Conservation (phyloP, 1,140 invertebrate species). For the Olivierus martensii region DNA sequence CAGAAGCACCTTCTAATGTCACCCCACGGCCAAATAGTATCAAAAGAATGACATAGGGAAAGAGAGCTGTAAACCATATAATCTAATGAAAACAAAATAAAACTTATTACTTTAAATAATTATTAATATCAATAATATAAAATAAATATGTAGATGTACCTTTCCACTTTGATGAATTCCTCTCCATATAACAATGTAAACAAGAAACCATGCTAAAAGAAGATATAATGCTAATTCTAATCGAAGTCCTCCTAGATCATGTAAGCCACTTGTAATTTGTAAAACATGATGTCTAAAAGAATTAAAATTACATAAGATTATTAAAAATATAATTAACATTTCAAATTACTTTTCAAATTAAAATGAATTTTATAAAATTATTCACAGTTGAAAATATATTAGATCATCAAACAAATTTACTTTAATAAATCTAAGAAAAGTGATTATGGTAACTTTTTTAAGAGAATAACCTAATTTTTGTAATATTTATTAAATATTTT, state of each 20-base stretch:
- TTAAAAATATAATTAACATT: too few relatives aligned
- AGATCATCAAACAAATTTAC: too few relatives aligned
- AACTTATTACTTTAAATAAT: background rate
- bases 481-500: too few relatives aligned
- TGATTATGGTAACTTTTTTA: too few relatives aligned
- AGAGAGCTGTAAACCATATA: conserved; percentile 73
- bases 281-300: conserved; percentile 28
- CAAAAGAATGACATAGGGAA: conserved; percentile 59
- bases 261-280: conserved; percentile 31
- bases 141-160: conserved; percentile 16
- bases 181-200: conserved; percentile 35
- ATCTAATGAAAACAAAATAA: conserved; percentile 33
- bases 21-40: conserved; percentile 51
- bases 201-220: conserved; percentile 31
- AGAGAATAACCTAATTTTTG: too few relatives aligned
- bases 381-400: too few relatives aligned
- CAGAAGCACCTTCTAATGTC: conserved; percentile 30
- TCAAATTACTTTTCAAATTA: too few relatives aligned
- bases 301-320: too few relatives aligned
- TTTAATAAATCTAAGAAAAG: too few relatives aligned
- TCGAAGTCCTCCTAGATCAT: conserved; percentile 28
- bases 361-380: too few relatives aligned
- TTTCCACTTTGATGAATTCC: conserved; percentile 36
- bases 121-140: background rate
- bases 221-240: conserved; percentile 31